These are phyloP conservation scores for Piscicola geometra DNA, from an alignment of 2,888 invertebrate genomes.

Conservation along the genomic window DNA sequence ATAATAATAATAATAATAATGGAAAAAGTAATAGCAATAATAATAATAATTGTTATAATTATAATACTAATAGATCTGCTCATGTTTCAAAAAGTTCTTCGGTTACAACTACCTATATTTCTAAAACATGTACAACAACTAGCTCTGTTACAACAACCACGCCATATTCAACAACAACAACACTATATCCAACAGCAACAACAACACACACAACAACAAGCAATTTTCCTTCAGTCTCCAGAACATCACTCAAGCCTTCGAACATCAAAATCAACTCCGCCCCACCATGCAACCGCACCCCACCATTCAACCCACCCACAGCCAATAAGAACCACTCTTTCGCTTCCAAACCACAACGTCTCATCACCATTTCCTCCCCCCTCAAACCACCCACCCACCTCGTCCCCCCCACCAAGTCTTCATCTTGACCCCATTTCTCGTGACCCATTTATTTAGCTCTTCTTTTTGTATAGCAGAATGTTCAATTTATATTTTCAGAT, in stretches of 20 bases:
- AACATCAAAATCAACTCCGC: neutral
- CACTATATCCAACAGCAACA: neutral
- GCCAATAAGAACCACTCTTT: too few species aligned
- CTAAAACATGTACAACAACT: too few species aligned
- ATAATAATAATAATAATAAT: neutral
- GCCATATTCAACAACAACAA: neutral
- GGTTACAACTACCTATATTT: too few species aligned
- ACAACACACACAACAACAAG: too few species aligned
- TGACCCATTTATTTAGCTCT: neutral
- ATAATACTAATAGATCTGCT: neutral
- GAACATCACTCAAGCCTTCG: conserved; percentile 9
- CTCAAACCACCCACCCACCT: conserved; percentile 2
- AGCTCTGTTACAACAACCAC: too few species aligned
- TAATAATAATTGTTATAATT: neutral
- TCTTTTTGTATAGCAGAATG: neutral
- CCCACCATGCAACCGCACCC: too few species aligned
- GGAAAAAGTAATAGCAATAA: neutral
- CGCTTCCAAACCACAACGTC: neutral
- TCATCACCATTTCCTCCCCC: neutral
- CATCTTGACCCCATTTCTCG: neutral
- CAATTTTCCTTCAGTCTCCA: neutral
- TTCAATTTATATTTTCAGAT: neutral
- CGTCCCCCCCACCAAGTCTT: neutral
- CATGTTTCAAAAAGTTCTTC: too few species aligned
- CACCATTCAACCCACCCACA: neutral